Percentiles rank a stretch among this genome's conserved stretches.
These are phyloP conservation scores for Lipotes vexillifer DNA, from an alignment of 2,113 vertebrate genomes.

Conservation along the genomic window DNA sequence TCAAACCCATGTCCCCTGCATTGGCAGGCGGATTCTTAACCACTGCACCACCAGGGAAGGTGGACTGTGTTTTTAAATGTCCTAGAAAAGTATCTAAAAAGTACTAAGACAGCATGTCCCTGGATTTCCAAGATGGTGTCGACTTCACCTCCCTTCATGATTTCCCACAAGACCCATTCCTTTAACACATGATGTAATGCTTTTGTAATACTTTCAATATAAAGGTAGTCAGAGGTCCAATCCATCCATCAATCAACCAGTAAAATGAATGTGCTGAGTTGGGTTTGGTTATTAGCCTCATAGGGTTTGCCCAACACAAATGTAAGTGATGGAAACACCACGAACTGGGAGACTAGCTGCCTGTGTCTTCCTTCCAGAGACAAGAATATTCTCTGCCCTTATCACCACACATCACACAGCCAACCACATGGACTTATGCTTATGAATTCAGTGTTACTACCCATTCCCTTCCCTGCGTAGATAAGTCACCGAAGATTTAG, in stretches of 20 bases:
- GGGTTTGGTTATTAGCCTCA: neutral
- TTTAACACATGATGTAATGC: neutral
- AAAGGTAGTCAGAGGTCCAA: neutral
- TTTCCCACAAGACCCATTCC: neutral
- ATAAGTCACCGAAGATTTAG: neutral
- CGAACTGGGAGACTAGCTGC: neutral
- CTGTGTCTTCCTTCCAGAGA: neutral
- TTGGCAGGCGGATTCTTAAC: too few species aligned
- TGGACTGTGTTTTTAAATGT: neutral
- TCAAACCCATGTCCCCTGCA: too few species aligned
- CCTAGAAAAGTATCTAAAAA: neutral
- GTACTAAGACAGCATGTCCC: neutral
- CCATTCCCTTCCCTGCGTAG: neutral
- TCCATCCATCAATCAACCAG: neutral
- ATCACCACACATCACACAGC: neutral
- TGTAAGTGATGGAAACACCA: neutral
- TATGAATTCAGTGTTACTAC: neutral
- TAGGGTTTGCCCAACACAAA: neutral
- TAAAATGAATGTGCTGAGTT: neutral
- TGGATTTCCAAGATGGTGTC: neutral
- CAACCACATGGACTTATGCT: rapidly evolving
- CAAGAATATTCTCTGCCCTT: neutral
- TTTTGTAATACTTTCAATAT: neutral
- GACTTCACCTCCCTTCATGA: neutral
- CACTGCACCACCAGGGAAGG: too few species aligned